phyloP scores from a whole-genome alignment of 2,888 invertebrate genomes.

The Polyommatus iphigenia region DNA sequence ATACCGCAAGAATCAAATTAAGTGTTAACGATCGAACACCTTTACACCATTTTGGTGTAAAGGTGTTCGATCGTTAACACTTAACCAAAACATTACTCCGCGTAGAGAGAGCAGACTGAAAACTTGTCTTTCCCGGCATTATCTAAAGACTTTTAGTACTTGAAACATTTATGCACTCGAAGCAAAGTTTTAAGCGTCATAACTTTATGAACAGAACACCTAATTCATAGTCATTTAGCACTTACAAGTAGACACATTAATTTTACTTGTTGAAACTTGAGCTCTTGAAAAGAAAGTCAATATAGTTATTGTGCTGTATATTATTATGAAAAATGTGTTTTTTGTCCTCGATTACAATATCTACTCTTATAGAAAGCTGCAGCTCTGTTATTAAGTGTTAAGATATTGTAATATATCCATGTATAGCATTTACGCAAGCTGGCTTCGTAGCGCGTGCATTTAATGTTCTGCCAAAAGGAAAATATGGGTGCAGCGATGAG shows the following conservation, averaged over 20 bases:
- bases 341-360: not conserved
- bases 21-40: not conserved
- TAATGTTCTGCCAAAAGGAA: conserved; percentile 19
- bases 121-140: not conserved
- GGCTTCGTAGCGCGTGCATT: conserved; percentile 24
- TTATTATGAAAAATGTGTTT: not conserved
- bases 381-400: not conserved
- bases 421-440: conserved; percentile 15
- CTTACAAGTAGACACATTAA: not conserved
- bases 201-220: conserved; percentile 11
- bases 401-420: conserved; percentile 23
- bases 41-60: too few species aligned
- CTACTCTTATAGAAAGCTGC: not conserved
- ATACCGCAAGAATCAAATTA: not conserved
- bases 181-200: conserved; percentile 13
- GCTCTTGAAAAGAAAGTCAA: not conserved
- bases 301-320: not conserved
- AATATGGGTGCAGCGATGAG: conserved; percentile 23
- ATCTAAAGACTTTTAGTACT: not conserved
- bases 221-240: conserved; percentile 3
- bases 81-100: not conserved
- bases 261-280: not conserved
- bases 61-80: too few species aligned
- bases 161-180: not conserved
- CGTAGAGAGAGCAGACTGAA: not conserved